phyloP scores from a whole-genome alignment of 1,140 invertebrate species.

The Cepaea nemoralis region DNA sequence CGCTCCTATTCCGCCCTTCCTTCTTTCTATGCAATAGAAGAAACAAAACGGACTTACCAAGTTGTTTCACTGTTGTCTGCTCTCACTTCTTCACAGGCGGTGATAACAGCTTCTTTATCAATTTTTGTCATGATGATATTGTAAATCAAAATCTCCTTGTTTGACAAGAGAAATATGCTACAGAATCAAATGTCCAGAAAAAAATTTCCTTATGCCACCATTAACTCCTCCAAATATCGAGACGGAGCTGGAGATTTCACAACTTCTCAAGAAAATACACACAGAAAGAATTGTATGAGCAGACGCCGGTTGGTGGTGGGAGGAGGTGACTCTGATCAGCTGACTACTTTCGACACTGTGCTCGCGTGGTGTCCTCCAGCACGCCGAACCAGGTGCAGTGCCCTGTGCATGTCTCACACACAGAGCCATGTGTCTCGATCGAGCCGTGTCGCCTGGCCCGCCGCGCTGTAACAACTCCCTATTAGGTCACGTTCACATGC shows the following conservation, averaged over 20 bases:
- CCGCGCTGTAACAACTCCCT: neutral
- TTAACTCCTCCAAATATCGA: neutral
- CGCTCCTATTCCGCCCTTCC: too few relatives aligned
- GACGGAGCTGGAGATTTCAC: neutral
- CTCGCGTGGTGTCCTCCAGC: neutral
- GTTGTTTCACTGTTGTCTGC: conserved; percentile 44
- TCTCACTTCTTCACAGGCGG: conserved; percentile 50
- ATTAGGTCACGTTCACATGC: neutral
- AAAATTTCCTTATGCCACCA: neutral
- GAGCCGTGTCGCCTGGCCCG: neutral
- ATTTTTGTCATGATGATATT: conserved; percentile 41
- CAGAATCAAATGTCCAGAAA: neutral
- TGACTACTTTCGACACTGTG: neutral
- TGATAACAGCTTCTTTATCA: conserved; percentile 42
- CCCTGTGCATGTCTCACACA: neutral
- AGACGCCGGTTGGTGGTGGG: conserved; percentile 12
- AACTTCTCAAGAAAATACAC: neutral
- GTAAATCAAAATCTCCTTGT: neutral
- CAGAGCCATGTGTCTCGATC: too few relatives aligned
- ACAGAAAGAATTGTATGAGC: neutral
- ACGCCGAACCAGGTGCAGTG: neutral
- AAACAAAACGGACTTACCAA: conserved; percentile 43
- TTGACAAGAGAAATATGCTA: neutral
- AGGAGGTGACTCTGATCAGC: conserved; percentile 8
- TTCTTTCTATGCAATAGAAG: neutral